Percentiles rank a stretch among this genome's conserved stretches.
Conservation (phyloP, 2,797 vertebrate species). For the Pantherophis alleghaniensis region DNA sequence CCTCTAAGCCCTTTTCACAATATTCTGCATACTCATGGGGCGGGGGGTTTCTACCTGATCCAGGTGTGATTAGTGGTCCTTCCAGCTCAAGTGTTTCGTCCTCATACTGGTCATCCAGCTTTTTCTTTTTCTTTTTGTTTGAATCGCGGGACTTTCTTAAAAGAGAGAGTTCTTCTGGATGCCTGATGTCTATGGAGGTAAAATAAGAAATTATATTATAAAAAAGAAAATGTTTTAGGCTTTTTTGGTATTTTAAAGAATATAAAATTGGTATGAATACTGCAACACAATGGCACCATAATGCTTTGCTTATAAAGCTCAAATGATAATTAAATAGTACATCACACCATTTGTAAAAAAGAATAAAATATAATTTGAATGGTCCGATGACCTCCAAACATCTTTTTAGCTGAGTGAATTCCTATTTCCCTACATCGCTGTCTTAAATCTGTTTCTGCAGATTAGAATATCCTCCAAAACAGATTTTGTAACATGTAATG, state of each 20-base stretch:
- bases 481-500: neutral
- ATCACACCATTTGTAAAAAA: neutral
- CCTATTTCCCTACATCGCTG: neutral
- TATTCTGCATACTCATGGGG: neutral
- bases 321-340: neutral
- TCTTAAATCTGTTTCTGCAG: neutral
- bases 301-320: neutral
- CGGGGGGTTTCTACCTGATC: constrained; percentile 82
- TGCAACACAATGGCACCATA: neutral
- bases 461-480: neutral
- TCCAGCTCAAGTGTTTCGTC: constrained; percentile 89
- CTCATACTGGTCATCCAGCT: constrained; percentile 86
- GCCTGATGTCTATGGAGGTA: constrained; percentile 87
- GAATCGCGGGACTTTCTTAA: constrained; percentile 96
- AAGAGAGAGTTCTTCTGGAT: constrained; percentile 95
- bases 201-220: constrained; percentile 1
- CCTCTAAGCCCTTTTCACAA: neutral
- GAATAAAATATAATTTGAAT: neutral
- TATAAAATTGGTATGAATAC: neutral
- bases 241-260: neutral
- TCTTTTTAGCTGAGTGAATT: neutral
- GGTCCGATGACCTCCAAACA: too few relatives aligned
- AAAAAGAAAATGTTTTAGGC: neutral
- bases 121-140: constrained; percentile 99
- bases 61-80: constrained; percentile 92